These are phyloP conservation scores for Caranx ignobilis DNA, from an alignment of 2,113 vertebrate species.

Conservation along the genomic window DNA sequence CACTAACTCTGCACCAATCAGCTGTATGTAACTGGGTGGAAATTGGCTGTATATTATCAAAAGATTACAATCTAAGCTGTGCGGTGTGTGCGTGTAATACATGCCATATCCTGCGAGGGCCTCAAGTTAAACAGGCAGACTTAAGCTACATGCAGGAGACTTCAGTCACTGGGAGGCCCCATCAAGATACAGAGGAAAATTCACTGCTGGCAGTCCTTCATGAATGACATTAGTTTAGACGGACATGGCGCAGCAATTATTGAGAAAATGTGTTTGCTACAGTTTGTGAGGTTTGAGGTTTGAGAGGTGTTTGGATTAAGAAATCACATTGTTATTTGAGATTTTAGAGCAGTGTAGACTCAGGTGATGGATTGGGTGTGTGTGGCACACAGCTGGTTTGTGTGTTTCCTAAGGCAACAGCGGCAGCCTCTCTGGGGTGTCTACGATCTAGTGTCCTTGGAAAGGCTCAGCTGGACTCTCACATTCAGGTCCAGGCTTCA, in stretches of 20 bases:
- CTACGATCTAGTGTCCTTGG: conserved; percentile 58
- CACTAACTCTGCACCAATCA: conserved; percentile 55
- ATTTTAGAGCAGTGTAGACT: not conserved
- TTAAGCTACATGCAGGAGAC: conserved; percentile 53
- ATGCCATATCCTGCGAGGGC: conserved; percentile 66
- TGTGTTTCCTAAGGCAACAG: conserved; percentile 47
- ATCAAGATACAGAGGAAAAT: conserved; percentile 36
- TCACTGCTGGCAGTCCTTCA: conserved; percentile 35
- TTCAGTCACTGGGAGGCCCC: conserved; percentile 61
- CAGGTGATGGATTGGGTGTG: conserved; percentile 51
- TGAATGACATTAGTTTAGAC: conserved; percentile 47
- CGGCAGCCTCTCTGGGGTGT: conserved; percentile 49
- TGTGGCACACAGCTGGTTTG: conserved; percentile 85
- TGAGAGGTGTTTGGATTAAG: conserved; percentile 24
- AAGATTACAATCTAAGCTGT: conserved; percentile 72
- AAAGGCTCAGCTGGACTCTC: conserved; percentile 51
- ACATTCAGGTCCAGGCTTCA: conserved; percentile 43
- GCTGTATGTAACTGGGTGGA: conserved; percentile 54
- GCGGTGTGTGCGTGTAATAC: conserved; percentile 59
- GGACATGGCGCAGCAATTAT: conserved; percentile 37
- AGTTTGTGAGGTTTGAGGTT: conserved; percentile 12
- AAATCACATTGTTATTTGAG: conserved; percentile 26
- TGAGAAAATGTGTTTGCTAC: conserved; percentile 39
- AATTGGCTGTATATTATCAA: conserved; percentile 71
- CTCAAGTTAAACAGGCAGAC: conserved; percentile 60